Percentiles rank a stretch among this genome's conserved stretches.
phyloP scores from a whole-genome alignment of 92 coral and sea anemone genomes.

The Porites rus region DNA sequence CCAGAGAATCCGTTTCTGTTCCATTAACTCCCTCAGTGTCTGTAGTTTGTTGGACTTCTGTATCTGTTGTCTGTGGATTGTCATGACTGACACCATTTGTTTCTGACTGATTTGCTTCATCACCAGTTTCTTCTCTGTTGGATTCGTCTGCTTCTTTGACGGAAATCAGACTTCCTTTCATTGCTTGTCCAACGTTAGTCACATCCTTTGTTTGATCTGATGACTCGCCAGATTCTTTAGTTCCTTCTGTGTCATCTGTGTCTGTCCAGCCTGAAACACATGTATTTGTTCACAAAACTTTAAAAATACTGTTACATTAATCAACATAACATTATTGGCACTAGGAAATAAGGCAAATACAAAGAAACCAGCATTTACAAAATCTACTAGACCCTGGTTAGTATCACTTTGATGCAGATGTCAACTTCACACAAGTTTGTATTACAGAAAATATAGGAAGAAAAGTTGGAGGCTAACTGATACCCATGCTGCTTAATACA shows the following conservation, averaged over 20 bases:
- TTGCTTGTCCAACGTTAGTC: constrained; percentile 43
- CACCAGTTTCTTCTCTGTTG: constrained; percentile 50
- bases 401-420: too few relatives aligned
- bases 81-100: constrained; percentile 52
- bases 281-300: background rate
- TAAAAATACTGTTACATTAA: background rate
- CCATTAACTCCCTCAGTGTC: constrained; percentile 81
- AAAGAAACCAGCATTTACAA: too few relatives aligned
- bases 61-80: constrained; percentile 81
- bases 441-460: too few relatives aligned
- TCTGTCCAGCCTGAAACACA: constrained; percentile 92
- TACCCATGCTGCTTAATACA: too few relatives aligned
- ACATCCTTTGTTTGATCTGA: constrained; percentile 56
- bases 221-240: constrained; percentile 77
- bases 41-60: constrained; percentile 82
- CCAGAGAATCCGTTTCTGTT: constrained; percentile 89
- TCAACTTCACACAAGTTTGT: too few relatives aligned
- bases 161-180: constrained; percentile 91
- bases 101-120: constrained; percentile 46
- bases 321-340: background rate
- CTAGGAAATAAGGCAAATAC: too few relatives aligned
- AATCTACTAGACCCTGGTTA: too few relatives aligned
- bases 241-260: constrained; percentile 84
- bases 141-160: constrained; percentile 90
- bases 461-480: too few relatives aligned